Evolutionary conservation across 2,888 invertebrate genomes (phyloP), one percentile per base, ranked within the genome.

Genomic region (Philaethria dido): DNA sequence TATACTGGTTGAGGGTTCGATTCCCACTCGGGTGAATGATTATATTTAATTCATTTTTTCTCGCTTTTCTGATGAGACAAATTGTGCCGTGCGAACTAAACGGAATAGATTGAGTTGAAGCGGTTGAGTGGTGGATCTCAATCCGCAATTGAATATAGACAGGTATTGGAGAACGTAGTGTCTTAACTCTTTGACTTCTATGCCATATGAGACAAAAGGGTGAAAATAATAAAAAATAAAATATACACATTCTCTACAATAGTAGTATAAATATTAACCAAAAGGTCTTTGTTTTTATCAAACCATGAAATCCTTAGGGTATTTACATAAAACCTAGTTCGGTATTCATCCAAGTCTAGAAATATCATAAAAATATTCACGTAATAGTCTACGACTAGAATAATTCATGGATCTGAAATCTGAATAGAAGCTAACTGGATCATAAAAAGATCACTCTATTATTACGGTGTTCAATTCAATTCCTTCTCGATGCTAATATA

Each of bases 311-410:
- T 14, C 48, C 50, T 50, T 25, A 50, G 50, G 50, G 50, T n/a
- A 50, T 50, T 50, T 25, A n/a, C 25, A 8, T 25, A 25, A 50
- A 50, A 50, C 25, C 25, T 22, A 48, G 48, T 6, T 25, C 25
- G 8, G 22, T 8, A 25, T 14, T 50, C 25, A 25, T 8, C 14
- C 14, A 50, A 50, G 22, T 25, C 25, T 25, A n/a, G 48, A 25
- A n/a, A 22, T 25, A 50, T 50, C 25, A 50, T 25, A 48, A 48
- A 50, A 50, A 50, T 22, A 50, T 22, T 50, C 48, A 50, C 22
- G 48, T 39, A 39, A 39, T 39, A 13, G 13, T 39, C 39, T 39
- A 50, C 25, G 42, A 44, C 39, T 50, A 25, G 48, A 50, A 50
- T 50, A 50, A 50, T 50, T 50, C 48, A 50, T 25, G 14, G n/a